These are phyloP conservation scores for Boleophthalmus pectinirostris DNA, from an alignment of 2,113 vertebrate genomes.

Conservation along the genomic window DNA sequence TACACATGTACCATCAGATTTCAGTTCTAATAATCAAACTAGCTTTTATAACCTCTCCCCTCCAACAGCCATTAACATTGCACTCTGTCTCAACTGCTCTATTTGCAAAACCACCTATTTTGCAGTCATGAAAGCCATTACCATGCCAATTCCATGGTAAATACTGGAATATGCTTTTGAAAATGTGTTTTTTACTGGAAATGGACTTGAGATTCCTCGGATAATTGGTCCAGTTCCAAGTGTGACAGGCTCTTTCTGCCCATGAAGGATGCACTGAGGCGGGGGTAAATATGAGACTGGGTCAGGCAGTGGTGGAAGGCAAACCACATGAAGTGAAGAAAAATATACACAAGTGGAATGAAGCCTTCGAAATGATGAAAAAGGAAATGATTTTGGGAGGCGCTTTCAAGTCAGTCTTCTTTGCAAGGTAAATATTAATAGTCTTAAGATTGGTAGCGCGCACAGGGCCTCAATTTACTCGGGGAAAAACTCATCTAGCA, in stretches of 20 bases:
- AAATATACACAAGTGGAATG: neutral
- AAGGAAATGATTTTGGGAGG: neutral
- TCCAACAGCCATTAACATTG: neutral
- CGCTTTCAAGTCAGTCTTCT: neutral
- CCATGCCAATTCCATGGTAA: constrained; percentile 10
- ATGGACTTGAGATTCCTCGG: neutral
- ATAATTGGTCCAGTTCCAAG: constrained; percentile 25
- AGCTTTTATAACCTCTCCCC: neutral
- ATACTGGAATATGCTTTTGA: constrained; percentile 8
- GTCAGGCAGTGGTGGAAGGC: neutral
- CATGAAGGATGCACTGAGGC: constrained; percentile 23
- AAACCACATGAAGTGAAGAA: constrained; percentile 7
- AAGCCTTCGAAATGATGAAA: neutral
- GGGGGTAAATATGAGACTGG: constrained; percentile 7
- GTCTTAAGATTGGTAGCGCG: constrained; percentile 6
- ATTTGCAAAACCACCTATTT: neutral
- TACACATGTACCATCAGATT: neutral
- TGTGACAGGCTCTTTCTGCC: constrained; percentile 35
- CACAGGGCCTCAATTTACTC: constrained; percentile 21
- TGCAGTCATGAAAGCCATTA: neutral
- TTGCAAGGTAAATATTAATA: constrained; percentile 16
- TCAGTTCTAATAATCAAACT: neutral
- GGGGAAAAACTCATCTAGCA: constrained; percentile 8
- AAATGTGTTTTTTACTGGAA: neutral
- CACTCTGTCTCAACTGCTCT: neutral